Conservation (phyloP, 2,797 vertebrate species). For the Coranthus polyacanthus region DNA sequence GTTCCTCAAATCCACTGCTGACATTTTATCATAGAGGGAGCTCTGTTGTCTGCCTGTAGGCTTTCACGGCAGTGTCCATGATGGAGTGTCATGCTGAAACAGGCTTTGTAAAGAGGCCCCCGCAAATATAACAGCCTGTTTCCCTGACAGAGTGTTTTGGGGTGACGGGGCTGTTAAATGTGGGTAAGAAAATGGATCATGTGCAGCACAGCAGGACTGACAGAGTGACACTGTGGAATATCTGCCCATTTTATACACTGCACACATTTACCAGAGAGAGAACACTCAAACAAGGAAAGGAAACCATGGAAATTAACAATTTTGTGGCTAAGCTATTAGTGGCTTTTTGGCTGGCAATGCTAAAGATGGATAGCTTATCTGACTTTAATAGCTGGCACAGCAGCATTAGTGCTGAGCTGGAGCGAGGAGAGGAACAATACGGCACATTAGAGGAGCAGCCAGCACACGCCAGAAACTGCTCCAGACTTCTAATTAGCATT, state of each 20-base stretch:
- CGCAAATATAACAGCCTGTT: constrained; percentile 43
- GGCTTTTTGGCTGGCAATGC: constrained; percentile 81
- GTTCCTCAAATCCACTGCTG: constrained; percentile 29
- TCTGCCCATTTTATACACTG: constrained; percentile 50
- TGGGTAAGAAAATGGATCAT: constrained; percentile 37
- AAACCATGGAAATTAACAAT: constrained; percentile 80
- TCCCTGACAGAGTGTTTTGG: constrained; percentile 54
- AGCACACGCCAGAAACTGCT: constrained; percentile 81
- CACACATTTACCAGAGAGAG: constrained; percentile 43
- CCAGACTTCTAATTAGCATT: constrained; percentile 88
- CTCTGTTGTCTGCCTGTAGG: constrained; percentile 16
- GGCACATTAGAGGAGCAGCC: constrained; percentile 86
- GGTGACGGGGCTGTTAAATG: constrained; percentile 43
- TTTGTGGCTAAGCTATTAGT: constrained; percentile 84
- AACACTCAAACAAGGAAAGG: constrained; percentile 66
- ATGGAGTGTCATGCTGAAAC: constrained; percentile 47
- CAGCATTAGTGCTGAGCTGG: constrained; percentile 85
- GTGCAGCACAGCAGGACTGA: constrained; percentile 26
- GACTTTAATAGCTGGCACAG: constrained; percentile 86
- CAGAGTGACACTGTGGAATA: constrained; percentile 41
- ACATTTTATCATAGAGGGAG: constrained; percentile 23
- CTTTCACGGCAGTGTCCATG: constrained; percentile 36
- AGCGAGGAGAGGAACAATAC: constrained; percentile 83
- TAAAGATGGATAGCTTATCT: constrained; percentile 86
- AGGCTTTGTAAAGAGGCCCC: constrained; percentile 40